Base-by-base conservation (phyloP, 2,888 invertebrate species). In the Melanostoma mellinum region DNA sequence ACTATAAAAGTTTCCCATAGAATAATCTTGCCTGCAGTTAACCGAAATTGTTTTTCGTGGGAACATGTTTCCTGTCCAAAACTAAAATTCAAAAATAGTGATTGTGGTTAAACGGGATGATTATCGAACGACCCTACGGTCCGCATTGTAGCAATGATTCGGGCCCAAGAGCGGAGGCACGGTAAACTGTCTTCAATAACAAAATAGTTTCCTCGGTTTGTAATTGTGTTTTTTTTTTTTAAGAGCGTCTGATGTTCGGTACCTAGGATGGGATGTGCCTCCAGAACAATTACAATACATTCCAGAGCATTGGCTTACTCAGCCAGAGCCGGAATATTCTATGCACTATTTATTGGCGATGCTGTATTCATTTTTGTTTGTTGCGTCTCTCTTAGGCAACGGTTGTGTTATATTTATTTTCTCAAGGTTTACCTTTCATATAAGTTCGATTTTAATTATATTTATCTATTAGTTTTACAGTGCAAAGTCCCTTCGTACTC, bases 241-340 rank as follows among this genome's bases (percentile, higher is more conserved):
- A 72, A 88, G 86, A 48, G 87, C 86, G 32, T 76, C 87, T 0
- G 91, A 90, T 4, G 86, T 89, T 30, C 92, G 92, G 84, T 91
- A 95, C 91, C 90, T 96, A 76, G 96, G 94, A 86, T 96, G 95
- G 92, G 96, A 96, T 88, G 93, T 97, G 42, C 94, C 95, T 3
- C 93, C 94, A 42, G 95, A 95, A 77, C 95, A 96, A 88, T 92
- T 96, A 81, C 92, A 94, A 56, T 93, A 95, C 87, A 94, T 97
- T 86, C 95, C 95, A 4, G 94, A 94, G 87, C 96, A 97, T 90
- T 97, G 97, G 97, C 92, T 96, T 67, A 92, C 93, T 46, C 96
- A 94, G 90, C 93, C 94, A 32, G 96, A 96, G 88, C 96, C 97
- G 0, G 95, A 95, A 74, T 94, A 95, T 81, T 94, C 95, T 78